Percentiles rank a stretch among this genome's conserved stretches.
Evolutionary conservation across 2,113 vertebrate species (phyloP).

Genomic region (Suncus etruscus): DNA sequence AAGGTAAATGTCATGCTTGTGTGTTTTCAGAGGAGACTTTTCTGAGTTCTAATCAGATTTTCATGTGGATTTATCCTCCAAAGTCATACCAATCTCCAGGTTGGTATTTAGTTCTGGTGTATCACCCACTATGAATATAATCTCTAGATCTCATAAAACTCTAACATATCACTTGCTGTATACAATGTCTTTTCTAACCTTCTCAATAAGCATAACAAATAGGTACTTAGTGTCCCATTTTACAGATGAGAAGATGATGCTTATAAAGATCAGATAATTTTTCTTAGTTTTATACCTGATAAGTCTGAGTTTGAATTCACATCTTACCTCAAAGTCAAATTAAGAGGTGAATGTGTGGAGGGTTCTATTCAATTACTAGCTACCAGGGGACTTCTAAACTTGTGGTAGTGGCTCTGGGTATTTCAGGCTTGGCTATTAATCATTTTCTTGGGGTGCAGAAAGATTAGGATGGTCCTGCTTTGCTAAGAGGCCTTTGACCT

Average conservation of each 20-base stretch:
- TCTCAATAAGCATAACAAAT: background rate
- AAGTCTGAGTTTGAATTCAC: background rate
- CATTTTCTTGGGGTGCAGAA: background rate
- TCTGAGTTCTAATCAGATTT: background rate
- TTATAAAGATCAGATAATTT: background rate
- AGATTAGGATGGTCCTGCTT: background rate
- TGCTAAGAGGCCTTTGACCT: background rate
- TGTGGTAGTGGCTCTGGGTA: no score
- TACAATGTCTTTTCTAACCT: background rate
- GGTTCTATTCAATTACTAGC: background rate
- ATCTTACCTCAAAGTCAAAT: background rate
- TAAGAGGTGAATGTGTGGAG: background rate
- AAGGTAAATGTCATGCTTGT: background rate
- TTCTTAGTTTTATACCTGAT: background rate
- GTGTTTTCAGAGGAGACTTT: background rate
- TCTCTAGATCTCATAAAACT: background rate
- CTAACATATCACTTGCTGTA: background rate
- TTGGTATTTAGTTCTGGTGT: background rate
- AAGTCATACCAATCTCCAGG: background rate
- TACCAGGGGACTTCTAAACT: background rate
- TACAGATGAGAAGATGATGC: slow-evolving; percentile 27
- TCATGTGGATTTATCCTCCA: background rate
- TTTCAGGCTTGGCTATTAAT: background rate
- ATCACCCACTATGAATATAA: background rate
- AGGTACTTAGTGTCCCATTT: background rate